phyloP scores from a whole-genome alignment of 2,888 invertebrate species.

The Papilio elwesi region DNA sequence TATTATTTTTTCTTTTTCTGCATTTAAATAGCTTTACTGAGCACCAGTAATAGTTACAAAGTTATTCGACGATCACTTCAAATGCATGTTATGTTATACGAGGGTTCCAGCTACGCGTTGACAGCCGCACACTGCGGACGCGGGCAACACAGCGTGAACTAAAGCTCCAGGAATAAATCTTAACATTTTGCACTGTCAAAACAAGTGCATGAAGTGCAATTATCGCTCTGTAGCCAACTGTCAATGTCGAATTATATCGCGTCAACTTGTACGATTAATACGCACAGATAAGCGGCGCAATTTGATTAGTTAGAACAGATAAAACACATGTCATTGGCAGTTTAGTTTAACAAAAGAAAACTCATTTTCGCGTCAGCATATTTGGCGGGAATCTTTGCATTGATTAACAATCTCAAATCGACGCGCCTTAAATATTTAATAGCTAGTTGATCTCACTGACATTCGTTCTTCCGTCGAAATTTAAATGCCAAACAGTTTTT shows the following conservation, averaged over 20 bases:
- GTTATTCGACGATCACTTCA: constrained; percentile 16
- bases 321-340: neutral
- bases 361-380: neutral
- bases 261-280: constrained; percentile 18
- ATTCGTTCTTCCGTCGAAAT: neutral
- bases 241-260: constrained; percentile 26
- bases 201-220: constrained; percentile 28
- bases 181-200: constrained; percentile 32
- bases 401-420: neutral
- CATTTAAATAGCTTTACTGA: neutral
- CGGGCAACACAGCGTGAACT: constrained; percentile 31
- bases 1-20: neutral
- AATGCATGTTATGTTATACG: constrained; percentile 15
- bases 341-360: neutral
- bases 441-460: neutral
- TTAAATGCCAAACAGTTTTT: neutral
- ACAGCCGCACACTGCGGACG: constrained; percentile 28
- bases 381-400: neutral
- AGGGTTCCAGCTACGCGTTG: constrained; percentile 26
- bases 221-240: constrained; percentile 15
- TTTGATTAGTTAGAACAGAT: neutral
- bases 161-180: constrained; percentile 10
- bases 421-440: neutral
- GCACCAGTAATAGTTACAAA: constrained; percentile 11
- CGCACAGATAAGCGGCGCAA: neutral